phyloP scores from a whole-genome alignment of 2,888 invertebrate genomes.

The Erannis defoliaria region DNA sequence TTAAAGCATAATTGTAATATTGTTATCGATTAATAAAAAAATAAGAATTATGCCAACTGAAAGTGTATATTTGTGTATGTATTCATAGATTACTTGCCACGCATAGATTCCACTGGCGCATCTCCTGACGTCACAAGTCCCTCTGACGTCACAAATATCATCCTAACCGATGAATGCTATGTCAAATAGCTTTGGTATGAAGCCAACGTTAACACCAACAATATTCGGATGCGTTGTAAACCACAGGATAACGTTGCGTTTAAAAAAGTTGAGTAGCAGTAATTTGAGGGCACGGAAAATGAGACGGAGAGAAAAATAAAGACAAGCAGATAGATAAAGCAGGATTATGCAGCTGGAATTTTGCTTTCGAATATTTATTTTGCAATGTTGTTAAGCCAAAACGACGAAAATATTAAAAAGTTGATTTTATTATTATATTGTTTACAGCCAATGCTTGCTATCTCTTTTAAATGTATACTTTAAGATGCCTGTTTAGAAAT shows the following conservation, averaged over 20 bases:
- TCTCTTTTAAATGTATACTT: too few relatives aligned
- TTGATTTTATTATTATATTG: too few relatives aligned
- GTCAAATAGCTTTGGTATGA: conserved; percentile 64
- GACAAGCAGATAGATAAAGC: background rate
- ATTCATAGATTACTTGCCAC: background rate
- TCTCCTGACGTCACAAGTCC: conserved; percentile 26
- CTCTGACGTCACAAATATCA: conserved; percentile 40
- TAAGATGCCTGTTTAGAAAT: too few relatives aligned
- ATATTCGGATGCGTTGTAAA: conserved; percentile 66
- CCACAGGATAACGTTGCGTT: conserved; percentile 60
- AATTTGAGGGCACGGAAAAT: conserved; percentile 28
- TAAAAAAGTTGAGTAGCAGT: conserved; percentile 53
- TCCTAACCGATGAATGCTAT: conserved; percentile 52
- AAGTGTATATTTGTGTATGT: background rate
- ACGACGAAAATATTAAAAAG: too few relatives aligned
- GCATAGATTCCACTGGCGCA: conserved; percentile 25
- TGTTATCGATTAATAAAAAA: too few relatives aligned
- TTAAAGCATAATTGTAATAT: too few relatives aligned
- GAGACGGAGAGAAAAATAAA: conserved; percentile 4
- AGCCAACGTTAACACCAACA: conserved; percentile 68
- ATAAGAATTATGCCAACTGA: too few relatives aligned
- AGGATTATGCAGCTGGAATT: too few relatives aligned
- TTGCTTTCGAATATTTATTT: too few relatives aligned
- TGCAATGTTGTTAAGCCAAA: too few relatives aligned
- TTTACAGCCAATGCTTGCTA: too few relatives aligned